phyloP scores from a whole-genome alignment of 2,113 vertebrate genomes.

The Microcebus griseorufus region DNA sequence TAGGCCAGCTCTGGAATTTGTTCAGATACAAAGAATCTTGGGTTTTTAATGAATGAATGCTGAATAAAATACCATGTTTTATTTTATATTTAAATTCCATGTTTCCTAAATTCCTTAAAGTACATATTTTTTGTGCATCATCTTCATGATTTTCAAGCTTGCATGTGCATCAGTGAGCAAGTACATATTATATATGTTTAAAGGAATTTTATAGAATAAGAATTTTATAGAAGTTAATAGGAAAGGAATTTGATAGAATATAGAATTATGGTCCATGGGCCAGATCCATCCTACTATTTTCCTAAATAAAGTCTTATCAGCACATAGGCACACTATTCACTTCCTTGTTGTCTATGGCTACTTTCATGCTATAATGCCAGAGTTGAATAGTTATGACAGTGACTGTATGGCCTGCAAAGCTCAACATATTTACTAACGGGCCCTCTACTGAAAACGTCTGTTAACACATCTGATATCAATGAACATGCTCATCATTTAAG shows the following conservation, averaged over 20 bases:
- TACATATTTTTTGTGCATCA: not conserved
- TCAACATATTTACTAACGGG: not conserved
- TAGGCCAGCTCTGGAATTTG: not conserved
- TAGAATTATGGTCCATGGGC: not conserved
- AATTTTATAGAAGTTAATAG: not conserved
- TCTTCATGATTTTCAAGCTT: not conserved
- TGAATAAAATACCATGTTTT: not conserved
- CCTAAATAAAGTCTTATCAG: not conserved
- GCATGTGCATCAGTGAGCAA: not conserved
- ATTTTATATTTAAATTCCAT: slow-evolving; percentile 1
- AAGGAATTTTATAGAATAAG: not conserved
- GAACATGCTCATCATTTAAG: not conserved
- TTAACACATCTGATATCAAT: not conserved
- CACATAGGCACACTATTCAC: not conserved
- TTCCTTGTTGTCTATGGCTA: not conserved
- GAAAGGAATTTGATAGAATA: not conserved
- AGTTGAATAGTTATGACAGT: not conserved
- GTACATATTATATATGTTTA: not conserved
- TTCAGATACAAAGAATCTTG: not conserved
- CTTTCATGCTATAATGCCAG: not conserved
- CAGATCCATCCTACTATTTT: not conserved
- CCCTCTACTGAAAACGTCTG: not conserved
- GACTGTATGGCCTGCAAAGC: not conserved
- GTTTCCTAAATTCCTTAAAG: not conserved
- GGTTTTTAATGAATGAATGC: not conserved